A percentile compares a stretch with the other conserved stretches of the same genome.
Evolutionary conservation across 2,113 vertebrate genomes (phyloP).

Genomic region (Ardeotis arabs): DNA sequence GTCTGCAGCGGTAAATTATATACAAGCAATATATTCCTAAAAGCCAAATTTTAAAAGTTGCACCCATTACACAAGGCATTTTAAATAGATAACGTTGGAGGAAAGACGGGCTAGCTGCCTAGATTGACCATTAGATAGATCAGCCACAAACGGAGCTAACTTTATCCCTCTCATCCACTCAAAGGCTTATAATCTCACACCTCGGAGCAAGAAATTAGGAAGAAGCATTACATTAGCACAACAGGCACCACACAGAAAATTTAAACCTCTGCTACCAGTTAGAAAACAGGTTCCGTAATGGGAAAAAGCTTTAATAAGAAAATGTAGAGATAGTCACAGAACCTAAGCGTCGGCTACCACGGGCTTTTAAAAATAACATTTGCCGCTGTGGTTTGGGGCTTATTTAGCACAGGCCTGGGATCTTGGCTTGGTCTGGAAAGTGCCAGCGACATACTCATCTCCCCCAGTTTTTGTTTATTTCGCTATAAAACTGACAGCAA

Average conservation of each 20-base stretch:
- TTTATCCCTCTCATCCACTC: constrained; percentile 59
- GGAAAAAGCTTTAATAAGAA: background rate
- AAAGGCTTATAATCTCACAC: constrained; percentile 48
- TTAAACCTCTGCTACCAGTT: background rate
- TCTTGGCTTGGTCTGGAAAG: background rate
- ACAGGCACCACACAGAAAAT: background rate
- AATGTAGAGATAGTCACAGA: background rate
- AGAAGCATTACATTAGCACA: constrained; percentile 11
- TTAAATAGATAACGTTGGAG: background rate
- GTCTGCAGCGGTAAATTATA: constrained; percentile 12
- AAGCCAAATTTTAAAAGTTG: background rate
- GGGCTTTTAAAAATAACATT: background rate
- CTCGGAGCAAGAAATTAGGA: constrained; percentile 39
- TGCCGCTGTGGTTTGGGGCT: background rate
- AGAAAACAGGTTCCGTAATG: background rate
- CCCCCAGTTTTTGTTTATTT: background rate
- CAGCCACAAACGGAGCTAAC: constrained; percentile 43
- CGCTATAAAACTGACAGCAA: background rate
- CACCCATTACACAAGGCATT: background rate
- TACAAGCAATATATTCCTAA: constrained; percentile 30
- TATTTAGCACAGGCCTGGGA: background rate
- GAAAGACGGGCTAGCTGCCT: background rate
- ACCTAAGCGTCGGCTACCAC: background rate
- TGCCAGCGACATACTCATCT: background rate
- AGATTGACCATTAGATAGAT: constrained; percentile 37